These are phyloP conservation scores for Baryphthengus martii DNA, from an alignment of 2,113 vertebrate species.

Conservation along the genomic window DNA sequence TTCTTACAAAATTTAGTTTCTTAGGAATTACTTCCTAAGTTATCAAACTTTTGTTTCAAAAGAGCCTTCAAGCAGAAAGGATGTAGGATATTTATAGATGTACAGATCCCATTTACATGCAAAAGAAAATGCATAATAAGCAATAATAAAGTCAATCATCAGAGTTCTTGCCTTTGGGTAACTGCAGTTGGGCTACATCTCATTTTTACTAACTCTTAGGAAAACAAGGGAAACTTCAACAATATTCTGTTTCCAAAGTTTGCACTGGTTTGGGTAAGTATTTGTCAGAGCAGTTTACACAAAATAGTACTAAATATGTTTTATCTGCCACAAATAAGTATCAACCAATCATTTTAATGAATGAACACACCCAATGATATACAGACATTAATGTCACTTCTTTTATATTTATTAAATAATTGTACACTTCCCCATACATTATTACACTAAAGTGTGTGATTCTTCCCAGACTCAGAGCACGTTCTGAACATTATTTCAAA, in stretches of 20 bases:
- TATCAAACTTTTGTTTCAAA: background rate
- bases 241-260: conserved; percentile 1
- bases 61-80: background rate
- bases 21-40: background rate
- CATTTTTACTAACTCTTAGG: background rate
- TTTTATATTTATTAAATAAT: conserved; percentile 59
- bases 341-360: conserved; percentile 61
- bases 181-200: background rate
- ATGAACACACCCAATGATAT: background rate
- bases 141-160: conserved; percentile 1
- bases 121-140: background rate
- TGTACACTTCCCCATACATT: conserved; percentile 23
- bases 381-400: conserved; percentile 17
- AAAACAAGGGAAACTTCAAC: background rate
- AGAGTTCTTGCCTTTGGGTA: background rate
- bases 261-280: background rate
- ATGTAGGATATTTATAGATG: background rate
- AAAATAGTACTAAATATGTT: conserved; percentile 24
- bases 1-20: background rate
- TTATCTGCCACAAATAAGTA: conserved; percentile 30
- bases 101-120: background rate
- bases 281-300: conserved; percentile 59
- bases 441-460: conserved; percentile 45
- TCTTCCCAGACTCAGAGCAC: conserved; percentile 1
- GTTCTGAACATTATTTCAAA: conserved; percentile 9